These are phyloP conservation scores for Labia minor DNA, from an alignment of 2,888 invertebrate genomes.

Conservation along the genomic window DNA sequence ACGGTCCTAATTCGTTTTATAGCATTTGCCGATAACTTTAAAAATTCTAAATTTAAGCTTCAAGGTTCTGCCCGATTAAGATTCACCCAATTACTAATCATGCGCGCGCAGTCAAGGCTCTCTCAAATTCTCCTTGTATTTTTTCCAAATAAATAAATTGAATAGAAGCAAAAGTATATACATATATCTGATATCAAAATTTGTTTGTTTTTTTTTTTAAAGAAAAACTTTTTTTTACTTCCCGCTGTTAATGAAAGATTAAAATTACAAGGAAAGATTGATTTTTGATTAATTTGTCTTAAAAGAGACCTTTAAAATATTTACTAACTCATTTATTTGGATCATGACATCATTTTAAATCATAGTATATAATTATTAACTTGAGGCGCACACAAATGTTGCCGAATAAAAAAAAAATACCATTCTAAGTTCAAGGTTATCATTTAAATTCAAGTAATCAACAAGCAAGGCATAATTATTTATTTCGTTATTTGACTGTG, in stretches of 20 bases:
- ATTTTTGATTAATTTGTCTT: too few relatives aligned
- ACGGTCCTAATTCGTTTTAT: too few relatives aligned
- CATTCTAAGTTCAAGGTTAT: conserved; percentile 1
- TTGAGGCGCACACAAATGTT: neutral
- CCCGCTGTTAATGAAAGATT: too few relatives aligned
- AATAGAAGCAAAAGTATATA: neutral
- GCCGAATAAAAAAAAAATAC: neutral
- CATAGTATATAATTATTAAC: neutral
- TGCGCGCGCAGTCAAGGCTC: neutral
- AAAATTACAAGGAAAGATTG: too few relatives aligned
- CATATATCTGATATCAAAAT: too few relatives aligned
- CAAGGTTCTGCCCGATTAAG: conserved; percentile 5
- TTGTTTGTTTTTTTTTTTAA: too few relatives aligned
- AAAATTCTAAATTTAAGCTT: neutral
- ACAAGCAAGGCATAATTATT: neutral
- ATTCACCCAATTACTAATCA: neutral
- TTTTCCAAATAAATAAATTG: neutral
- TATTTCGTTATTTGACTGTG: too few relatives aligned
- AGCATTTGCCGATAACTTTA: neutral
- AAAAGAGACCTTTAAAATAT: neutral
- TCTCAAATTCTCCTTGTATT: neutral
- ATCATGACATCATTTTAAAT: conserved; percentile 13
- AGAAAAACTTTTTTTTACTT: neutral
- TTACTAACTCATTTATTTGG: neutral
- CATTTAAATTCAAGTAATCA: neutral